phyloP scores from a whole-genome alignment of 2,888 invertebrate genomes.

The Arge pagana region DNA sequence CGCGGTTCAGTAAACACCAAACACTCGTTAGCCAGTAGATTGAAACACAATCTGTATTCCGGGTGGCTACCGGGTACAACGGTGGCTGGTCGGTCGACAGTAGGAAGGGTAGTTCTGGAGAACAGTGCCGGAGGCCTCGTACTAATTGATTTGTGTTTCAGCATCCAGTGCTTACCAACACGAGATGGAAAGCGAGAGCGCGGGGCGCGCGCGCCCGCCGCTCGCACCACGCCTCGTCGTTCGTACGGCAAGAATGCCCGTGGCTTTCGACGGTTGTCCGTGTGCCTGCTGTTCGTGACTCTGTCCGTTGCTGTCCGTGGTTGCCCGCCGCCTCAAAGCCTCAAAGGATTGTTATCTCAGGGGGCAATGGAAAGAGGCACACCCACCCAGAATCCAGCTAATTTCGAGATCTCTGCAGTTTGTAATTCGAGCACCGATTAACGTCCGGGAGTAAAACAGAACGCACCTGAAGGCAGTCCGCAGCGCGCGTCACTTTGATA shows the following conservation, averaged over 20 bases:
- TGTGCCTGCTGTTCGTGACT: conserved; percentile 30
- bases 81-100: conserved; percentile 12
- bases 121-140: conserved; percentile 41
- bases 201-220: conserved; percentile 26
- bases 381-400: conserved; percentile 32
- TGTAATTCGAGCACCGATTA: conserved; percentile 31
- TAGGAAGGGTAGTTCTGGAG: conserved; percentile 19
- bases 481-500: conserved; percentile 31
- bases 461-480: conserved; percentile 24
- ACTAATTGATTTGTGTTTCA: conserved; percentile 53
- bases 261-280: conserved; percentile 28
- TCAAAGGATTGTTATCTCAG: conserved; percentile 51
- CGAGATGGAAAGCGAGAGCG: conserved; percentile 23
- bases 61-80: conserved; percentile 28
- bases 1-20: conserved; percentile 57
- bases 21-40: conserved; percentile 56
- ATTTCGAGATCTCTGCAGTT: conserved; percentile 35
- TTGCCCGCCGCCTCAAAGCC: conserved; percentile 35
- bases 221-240: conserved; percentile 10
- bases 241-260: conserved; percentile 21
- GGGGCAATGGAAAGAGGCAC: conserved; percentile 26
- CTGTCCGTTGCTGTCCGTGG: conserved; percentile 32
- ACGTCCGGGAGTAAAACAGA: conserved; percentile 18
- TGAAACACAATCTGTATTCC: conserved; percentile 56
- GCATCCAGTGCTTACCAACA: conserved; percentile 34